phyloP scores from a whole-genome alignment of 2,797 vertebrate species.

The Eospalax fontanierii region DNA sequence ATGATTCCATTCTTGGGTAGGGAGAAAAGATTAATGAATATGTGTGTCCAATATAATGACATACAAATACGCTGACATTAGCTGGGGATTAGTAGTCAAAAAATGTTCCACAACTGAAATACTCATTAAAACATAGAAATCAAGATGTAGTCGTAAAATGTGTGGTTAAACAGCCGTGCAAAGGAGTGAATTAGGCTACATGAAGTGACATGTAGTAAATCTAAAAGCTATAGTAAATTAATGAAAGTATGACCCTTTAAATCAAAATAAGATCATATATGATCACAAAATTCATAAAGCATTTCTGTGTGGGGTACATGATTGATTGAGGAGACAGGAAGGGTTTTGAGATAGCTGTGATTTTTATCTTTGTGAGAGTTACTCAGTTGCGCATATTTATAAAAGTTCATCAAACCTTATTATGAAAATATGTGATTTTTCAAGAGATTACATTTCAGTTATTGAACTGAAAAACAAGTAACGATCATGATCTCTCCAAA shows the following conservation, averaged over 20 bases:
- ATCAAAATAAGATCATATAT: neutral
- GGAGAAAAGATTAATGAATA: neutral
- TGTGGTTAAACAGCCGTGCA: neutral
- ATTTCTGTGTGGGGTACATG: neutral
- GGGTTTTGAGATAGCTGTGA: neutral
- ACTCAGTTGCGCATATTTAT: neutral
- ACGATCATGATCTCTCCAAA: neutral
- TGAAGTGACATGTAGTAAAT: neutral
- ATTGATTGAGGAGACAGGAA: neutral
- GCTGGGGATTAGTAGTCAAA: neutral
- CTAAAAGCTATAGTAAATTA: neutral
- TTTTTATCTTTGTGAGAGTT: neutral
- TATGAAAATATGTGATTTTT: neutral
- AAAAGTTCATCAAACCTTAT: neutral
- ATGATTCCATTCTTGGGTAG: neutral
- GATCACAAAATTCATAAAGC: neutral
- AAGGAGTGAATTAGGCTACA: neutral
- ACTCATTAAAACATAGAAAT: neutral
- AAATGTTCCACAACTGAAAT: neutral
- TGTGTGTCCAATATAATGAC: neutral
- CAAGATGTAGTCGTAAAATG: neutral
- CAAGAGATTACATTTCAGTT: neutral
- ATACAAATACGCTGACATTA: neutral
- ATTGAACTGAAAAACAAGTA: neutral
- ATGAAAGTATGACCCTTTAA: neutral